Conservation (phyloP, 2,888 invertebrate species). For the Ceratothoa steindachneri region DNA sequence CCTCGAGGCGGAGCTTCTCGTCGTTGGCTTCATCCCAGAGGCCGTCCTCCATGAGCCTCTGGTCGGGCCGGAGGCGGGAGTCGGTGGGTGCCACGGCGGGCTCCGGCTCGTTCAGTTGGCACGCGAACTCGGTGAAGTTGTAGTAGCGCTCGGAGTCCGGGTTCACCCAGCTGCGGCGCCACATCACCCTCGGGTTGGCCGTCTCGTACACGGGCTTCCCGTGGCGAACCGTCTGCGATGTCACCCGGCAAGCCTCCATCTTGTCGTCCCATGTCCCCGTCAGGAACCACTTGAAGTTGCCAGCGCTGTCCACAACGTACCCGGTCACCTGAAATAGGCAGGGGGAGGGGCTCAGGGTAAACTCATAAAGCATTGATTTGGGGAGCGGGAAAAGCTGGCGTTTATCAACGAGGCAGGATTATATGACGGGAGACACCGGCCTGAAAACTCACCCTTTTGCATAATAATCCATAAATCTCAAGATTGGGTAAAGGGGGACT, state of each 20-base stretch:
- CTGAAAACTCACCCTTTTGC: too few relatives aligned
- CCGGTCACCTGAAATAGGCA: conserved; percentile 72
- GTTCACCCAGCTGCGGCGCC: conserved; percentile 76
- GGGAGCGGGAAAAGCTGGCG: too few relatives aligned
- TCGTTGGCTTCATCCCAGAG: conserved; percentile 85
- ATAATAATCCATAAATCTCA: too few relatives aligned
- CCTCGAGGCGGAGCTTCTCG: conserved; percentile 77
- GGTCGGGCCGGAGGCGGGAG: conserved; percentile 87
- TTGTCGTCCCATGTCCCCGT: conserved; percentile 91
- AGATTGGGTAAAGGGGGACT: too few relatives aligned
- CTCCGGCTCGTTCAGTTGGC: conserved; percentile 94
- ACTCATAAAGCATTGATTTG: conserved; percentile 16
- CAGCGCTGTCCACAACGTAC: conserved; percentile 60
- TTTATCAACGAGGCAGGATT: too few relatives aligned
- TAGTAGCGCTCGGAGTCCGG: conserved; percentile 72
- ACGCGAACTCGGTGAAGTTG: conserved; percentile 89
- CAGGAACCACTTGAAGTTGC: conserved; percentile 63
- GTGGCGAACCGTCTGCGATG: conserved; percentile 61
- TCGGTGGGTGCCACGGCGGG: conserved; percentile 91
- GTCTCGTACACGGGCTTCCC: conserved; percentile 87
- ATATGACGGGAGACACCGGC: too few relatives aligned
- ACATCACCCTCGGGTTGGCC: conserved; percentile 75
- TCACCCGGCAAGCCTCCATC: conserved; percentile 90
- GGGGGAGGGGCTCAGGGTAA: conserved; percentile 21
- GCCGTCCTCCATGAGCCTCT: conserved; percentile 93